Evolutionary conservation across 2,113 vertebrate genomes (phyloP), one percentile per base, ranked within the genome.

Genomic region (Eretmochelys imbricata): DNA sequence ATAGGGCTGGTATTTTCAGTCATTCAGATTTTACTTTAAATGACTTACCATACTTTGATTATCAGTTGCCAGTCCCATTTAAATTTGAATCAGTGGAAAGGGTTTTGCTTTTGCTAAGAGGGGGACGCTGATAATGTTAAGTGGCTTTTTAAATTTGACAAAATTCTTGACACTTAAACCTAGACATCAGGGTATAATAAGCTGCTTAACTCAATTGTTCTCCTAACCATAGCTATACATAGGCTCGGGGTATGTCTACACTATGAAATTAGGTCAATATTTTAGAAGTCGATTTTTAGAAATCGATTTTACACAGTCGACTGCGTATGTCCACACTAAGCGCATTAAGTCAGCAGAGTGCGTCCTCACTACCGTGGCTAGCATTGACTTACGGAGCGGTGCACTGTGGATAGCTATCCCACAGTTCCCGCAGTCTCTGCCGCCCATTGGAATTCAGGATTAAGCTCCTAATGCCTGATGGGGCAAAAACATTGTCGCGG

Each of bases 161-260:
- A 38, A 42, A 22, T 93, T 90, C 87, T 92, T 96, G 94, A 85
- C 83, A 84, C 93, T 97, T 94, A 10, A 6, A 49, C 59, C 1
- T 16, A 81, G 93, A 89, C 42, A 84, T 72, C 82, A 1, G 22
- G 84, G 89, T 84, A 10, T 14, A 85, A 49, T 90, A 83, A 89
- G 88, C 84, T 85, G 96, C 86, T 94, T 49, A 57, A 89, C 80
- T 96, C 83, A 79, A 69, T 90, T 80, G 72, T 89, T 85, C 86
- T 35, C 95, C 95, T 96, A 89, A 97, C 93, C 92, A 92, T 92
- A 81, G 91, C 96, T 95, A 51, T 46, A 55, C 19, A 81, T 84
- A 75, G 59, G 89, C 94, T n/a, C n/a, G 62, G 16, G 42, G 42
- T 42, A 42, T 42, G 42, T 42, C 42, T 42, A 42, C 42, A 42